Conservation (phyloP, 1,140 invertebrate species). For the Heliconius hewitsoni region DNA sequence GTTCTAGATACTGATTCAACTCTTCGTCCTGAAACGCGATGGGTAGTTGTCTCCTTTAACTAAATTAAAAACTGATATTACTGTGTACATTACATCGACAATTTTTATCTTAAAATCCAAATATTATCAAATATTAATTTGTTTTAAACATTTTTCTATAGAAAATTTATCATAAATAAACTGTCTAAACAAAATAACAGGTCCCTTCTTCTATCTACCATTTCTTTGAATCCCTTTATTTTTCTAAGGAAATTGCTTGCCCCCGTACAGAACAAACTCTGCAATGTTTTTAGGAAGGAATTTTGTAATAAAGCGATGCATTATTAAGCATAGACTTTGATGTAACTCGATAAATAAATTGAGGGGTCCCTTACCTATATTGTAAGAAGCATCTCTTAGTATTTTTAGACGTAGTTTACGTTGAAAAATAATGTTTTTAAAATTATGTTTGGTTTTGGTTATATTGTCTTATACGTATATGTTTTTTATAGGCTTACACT, state of each 20-base stretch:
- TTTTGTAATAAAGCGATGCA: slow-evolving; percentile 62
- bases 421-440: slow-evolving; percentile 2
- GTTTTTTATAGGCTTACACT: background rate
- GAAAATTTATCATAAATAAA: background rate
- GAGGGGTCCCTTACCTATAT: background rate
- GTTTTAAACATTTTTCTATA: background rate
- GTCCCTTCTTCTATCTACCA: background rate
- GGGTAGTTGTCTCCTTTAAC: too few species aligned
- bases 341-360: slow-evolving; percentile 50
- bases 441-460: background rate
- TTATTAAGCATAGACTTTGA: slow-evolving; percentile 67
- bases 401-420: background rate
- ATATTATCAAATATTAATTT: background rate
- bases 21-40: too few species aligned
- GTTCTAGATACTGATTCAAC: too few species aligned
- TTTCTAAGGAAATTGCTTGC: slow-evolving; percentile 60
- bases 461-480: background rate
- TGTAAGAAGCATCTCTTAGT: background rate
- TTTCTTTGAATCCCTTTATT: slow-evolving; percentile 51
- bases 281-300: slow-evolving; percentile 46
- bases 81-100: too few species aligned
- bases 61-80: too few species aligned
- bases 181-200: background rate
- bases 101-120: background rate
- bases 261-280: slow-evolving; percentile 45